These are phyloP conservation scores for Drosophila ironensis DNA, from an alignment of 1,140 invertebrate species.

Conservation along the genomic window DNA sequence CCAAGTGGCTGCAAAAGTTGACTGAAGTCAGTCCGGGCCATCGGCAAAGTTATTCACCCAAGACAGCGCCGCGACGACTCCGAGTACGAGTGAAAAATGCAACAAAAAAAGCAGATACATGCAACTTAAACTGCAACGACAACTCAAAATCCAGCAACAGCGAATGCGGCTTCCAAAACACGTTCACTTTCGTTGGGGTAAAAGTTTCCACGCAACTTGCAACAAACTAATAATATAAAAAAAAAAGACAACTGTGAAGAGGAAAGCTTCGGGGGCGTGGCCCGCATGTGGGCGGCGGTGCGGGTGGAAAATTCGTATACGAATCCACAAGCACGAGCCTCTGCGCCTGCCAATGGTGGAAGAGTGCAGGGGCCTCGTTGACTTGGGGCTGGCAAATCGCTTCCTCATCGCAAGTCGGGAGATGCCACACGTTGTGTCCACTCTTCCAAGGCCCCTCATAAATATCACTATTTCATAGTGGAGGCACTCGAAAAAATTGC, in stretches of 20 bases:
- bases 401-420: constrained; percentile 27
- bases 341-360: constrained; percentile 7
- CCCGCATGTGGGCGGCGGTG: neutral
- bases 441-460: neutral
- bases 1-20: neutral
- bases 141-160: neutral
- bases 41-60: constrained; percentile 77
- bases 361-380: neutral
- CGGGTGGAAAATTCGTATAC: neutral
- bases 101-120: no score
- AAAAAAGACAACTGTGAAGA: no score
- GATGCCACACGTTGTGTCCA: neutral
- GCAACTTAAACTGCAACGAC: neutral
- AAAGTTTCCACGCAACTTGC: constrained; percentile 46
- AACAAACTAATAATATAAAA: no score
- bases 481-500: neutral
- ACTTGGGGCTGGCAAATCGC: constrained; percentile 14
- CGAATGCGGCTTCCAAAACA: constrained; percentile 38
- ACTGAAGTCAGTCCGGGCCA: constrained; percentile 67
- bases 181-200: constrained; percentile 74
- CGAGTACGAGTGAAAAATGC: no score
- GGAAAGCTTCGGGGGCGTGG: neutral
- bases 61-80: constrained; percentile 25
- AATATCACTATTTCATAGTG: neutral
- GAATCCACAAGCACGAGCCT: neutral